Conservation (phyloP, 2,888 invertebrate genomes). For the Lycia hirtaria region DNA sequence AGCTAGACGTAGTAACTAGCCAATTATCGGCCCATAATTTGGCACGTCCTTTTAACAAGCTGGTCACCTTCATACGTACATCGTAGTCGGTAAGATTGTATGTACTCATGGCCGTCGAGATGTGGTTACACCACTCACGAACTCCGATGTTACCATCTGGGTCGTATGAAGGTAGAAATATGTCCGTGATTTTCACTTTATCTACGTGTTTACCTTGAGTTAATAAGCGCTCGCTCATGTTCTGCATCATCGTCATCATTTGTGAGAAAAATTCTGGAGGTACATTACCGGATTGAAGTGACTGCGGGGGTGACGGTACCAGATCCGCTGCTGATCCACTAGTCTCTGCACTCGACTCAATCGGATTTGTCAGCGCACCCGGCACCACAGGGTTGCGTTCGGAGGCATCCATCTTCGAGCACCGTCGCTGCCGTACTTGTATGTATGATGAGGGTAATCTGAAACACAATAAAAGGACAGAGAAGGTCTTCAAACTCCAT, state of each 20-base stretch:
- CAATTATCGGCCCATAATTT: slow-evolving; percentile 46
- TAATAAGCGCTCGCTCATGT: not conserved
- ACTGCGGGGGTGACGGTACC: too few species aligned
- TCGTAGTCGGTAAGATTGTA: slow-evolving; percentile 45
- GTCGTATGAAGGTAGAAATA: slow-evolving; percentile 46
- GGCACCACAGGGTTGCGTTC: too few species aligned
- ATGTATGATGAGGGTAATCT: too few species aligned
- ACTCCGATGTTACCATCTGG: slow-evolving; percentile 42
- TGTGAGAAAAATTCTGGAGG: not conserved
- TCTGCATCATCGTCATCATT: not conserved
- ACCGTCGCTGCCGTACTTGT: too few species aligned
- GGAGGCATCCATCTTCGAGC: too few species aligned
- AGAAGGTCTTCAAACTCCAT: too few species aligned
- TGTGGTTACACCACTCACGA: slow-evolving; percentile 46
- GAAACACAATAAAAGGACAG: not conserved
- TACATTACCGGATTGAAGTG: too few species aligned
- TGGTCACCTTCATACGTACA: slow-evolving; percentile 44
- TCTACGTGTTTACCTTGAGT: not conserved
- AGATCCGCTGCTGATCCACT: too few species aligned
- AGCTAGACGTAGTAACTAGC: slow-evolving; percentile 44
- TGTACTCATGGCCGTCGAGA: slow-evolving; percentile 35
- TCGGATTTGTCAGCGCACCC: too few species aligned
- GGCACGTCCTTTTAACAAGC: slow-evolving; percentile 47
- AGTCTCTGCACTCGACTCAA: too few species aligned
- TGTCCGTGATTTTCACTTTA: slow-evolving; percentile 34